A percentile compares a stretch with the other conserved stretches of the same genome.
These are phyloP conservation scores for Geotrypetes seraphini DNA, from an alignment of 2,797 vertebrate genomes.

Conservation along the genomic window DNA sequence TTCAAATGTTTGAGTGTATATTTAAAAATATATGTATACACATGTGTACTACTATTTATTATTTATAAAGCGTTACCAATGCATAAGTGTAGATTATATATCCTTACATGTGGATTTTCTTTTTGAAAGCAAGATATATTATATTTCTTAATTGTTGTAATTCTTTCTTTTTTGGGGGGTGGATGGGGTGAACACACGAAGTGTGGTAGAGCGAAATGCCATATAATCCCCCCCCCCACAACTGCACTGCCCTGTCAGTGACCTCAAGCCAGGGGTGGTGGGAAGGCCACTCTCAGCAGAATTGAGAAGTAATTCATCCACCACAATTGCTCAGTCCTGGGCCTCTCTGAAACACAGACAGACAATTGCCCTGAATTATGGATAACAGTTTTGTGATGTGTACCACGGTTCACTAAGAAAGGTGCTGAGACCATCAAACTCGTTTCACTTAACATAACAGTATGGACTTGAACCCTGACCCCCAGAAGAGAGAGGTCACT, in stretches of 20 bases:
- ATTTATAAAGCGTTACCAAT: too few relatives aligned
- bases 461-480: conserved; percentile 14
- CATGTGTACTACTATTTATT: too few relatives aligned
- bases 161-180: too few relatives aligned
- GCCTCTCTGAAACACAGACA: conserved; percentile 39
- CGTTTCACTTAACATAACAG: conserved; percentile 17
- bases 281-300: conserved; percentile 38
- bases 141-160: conserved; percentile 18
- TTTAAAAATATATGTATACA: too few relatives aligned
- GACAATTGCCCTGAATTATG: conserved; percentile 37
- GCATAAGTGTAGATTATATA: too few relatives aligned
- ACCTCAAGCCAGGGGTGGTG: conserved; percentile 36
- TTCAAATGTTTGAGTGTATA: too few relatives aligned
- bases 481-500: conserved; percentile 10
- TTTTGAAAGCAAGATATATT: conserved; percentile 9
- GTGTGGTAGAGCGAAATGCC: conserved; percentile 32
- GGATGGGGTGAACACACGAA: conserved; percentile 29
- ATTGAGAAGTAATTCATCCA: conserved; percentile 38
- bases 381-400: conserved; percentile 19
- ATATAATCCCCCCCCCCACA: conserved; percentile 22
- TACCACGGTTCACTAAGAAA: conserved; percentile 6
- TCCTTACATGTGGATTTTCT: too few relatives aligned
- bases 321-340: conserved; percentile 19
- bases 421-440: conserved; percentile 7
- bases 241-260: conserved; percentile 32